Evolutionary conservation across 2,888 invertebrate species (phyloP), one percentile per base, ranked within the genome.

Genomic region (Erpobdella octoculata): DNA sequence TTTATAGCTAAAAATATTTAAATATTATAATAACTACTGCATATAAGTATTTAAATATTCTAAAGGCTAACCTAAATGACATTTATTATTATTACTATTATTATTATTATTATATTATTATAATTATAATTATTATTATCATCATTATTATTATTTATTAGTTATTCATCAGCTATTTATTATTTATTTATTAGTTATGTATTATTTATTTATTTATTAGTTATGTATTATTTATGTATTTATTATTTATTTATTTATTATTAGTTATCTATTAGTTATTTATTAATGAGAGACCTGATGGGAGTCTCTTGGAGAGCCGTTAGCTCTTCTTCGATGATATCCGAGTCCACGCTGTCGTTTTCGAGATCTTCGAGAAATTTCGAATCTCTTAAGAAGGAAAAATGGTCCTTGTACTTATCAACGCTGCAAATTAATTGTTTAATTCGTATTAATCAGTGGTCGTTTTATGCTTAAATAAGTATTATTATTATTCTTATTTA

Each of bases 291-390:
- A 41, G 41, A 72, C 72, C 72, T 72, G 59, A 72, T 72, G 8
- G 72, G 67, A 6, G 67, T 36, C 53, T 76, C 74, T 41, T 75
- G 75, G 12, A 76, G 71, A 25, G 75, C 73, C 58, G 71, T 68
- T 2, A 76, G 75, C 62, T 76, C 76, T 64, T 76, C 76, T 31
- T 76, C 76, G 48, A 76, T 73, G 69, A 76, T 72, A 9, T 76
- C 75, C 6, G 74, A 72, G 70, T 76, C 76, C 31, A 76, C 75
- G 46, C 71, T 71, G 74, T 76, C 76, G 64, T 73, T 76, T 67
- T 76, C 76, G 66, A 76, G 73, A 38, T 76, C 75, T 64, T 73
- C 71, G 33, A 76, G 72, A 48, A 76, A 76, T 72, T 75, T 73
- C 37, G 72, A 66, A 68, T 76, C 76, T 64, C 72, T 70, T 64